These are phyloP conservation scores for Burhinus oedicnemus DNA, from an alignment of 2,113 vertebrate species.

Conservation along the genomic window DNA sequence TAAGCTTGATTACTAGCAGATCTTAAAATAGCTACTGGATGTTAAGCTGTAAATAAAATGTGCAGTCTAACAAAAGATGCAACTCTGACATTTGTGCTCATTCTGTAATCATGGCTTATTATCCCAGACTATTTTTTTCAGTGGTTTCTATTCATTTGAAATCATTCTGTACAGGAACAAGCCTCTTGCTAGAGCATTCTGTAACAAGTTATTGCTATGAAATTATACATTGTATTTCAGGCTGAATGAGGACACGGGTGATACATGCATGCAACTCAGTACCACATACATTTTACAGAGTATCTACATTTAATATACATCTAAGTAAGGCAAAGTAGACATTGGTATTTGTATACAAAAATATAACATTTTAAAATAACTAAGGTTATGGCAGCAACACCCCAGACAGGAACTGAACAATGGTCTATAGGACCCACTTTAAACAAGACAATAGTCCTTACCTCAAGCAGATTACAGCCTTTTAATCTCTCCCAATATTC, in stretches of 20 bases:
- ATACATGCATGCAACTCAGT: background rate
- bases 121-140: background rate
- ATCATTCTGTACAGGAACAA: background rate
- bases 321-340: background rate
- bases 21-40: conserved; percentile 47
- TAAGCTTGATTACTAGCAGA: conserved; percentile 21
- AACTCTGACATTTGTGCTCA: conserved; percentile 3
- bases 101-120: conserved; percentile 42
- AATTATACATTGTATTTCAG: background rate
- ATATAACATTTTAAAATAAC: background rate
- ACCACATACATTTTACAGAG: background rate
- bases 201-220: background rate
- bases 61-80: conserved; percentile 30
- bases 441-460: background rate
- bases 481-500: background rate
- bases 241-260: background rate
- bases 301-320: background rate
- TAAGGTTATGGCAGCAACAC: background rate
- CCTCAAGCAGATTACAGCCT: background rate
- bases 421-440: background rate
- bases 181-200: background rate
- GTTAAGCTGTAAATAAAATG: conserved; percentile 30
- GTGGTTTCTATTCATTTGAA: background rate
- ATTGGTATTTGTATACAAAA: background rate
- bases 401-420: background rate